phyloP scores from a whole-genome alignment of 2,797 vertebrate genomes.

The Serranus cabrilla region DNA sequence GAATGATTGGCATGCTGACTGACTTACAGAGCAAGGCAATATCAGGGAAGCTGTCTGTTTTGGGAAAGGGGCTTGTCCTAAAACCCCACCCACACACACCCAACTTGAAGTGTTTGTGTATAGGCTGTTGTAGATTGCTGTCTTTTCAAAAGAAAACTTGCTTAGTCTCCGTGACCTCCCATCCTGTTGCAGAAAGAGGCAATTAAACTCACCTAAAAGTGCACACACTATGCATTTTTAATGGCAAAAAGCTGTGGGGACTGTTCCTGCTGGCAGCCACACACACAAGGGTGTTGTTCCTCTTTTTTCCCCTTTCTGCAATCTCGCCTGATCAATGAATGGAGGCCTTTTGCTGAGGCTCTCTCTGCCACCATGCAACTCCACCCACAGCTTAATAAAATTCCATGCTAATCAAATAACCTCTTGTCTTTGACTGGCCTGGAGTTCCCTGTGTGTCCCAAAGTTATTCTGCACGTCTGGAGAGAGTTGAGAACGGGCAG shows the following conservation, averaged over 20 bases:
- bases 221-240: constrained; percentile 78
- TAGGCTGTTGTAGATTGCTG: constrained; percentile 40
- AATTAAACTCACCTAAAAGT: constrained; percentile 80
- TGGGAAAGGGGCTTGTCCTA: constrained; percentile 34
- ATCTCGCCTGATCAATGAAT: constrained; percentile 86
- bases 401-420: constrained; percentile 90
- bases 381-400: constrained; percentile 90
- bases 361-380: constrained; percentile 76
- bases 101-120: constrained; percentile 56
- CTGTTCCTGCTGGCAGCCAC: constrained; percentile 74
- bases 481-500: constrained; percentile 74
- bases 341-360: constrained; percentile 83
- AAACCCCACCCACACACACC: constrained; percentile 41
- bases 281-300: constrained; percentile 86
- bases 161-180: constrained; percentile 67
- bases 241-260: constrained; percentile 79
- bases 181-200: constrained; percentile 67
- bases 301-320: constrained; percentile 66
- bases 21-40: constrained; percentile 23
- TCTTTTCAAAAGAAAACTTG: constrained; percentile 60
- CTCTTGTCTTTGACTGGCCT: constrained; percentile 87
- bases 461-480: constrained; percentile 73
- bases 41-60: constrained; percentile 32
- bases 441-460: constrained; percentile 78
- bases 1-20: background rate